Conservation (phyloP, 2,113 vertebrate species). For the Alouatta palliata region DNA sequence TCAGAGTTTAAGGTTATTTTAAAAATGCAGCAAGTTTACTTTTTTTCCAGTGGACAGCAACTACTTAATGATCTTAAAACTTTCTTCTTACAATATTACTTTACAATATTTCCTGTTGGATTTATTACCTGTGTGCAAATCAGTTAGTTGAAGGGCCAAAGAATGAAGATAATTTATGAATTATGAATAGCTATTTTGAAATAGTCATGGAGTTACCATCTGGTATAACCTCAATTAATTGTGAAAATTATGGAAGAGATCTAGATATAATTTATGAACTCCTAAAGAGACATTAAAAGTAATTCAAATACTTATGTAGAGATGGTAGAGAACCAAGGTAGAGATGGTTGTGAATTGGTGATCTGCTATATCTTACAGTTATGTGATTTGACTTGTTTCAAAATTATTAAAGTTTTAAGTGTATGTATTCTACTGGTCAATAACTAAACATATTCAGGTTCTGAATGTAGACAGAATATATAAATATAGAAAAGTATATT, state of each 20-base stretch:
- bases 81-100: background rate
- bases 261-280: conserved; percentile 9
- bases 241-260: background rate
- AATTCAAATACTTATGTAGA: conserved; percentile 4
- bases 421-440: conserved; percentile 7
- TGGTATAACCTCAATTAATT: conserved; percentile 17
- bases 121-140: background rate
- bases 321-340: conserved; percentile 16
- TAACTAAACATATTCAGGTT: conserved; percentile 17
- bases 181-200: conserved; percentile 32
- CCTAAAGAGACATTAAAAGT: background rate
- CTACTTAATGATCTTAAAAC: background rate
- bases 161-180: background rate
- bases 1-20: conserved; percentile 20
- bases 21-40: conserved; percentile 1
- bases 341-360: conserved; percentile 10
- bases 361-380: background rate
- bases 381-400: conserved; percentile 48
- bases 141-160: background rate
- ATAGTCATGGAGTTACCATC: background rate
- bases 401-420: conserved; percentile 48
- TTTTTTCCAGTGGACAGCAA: background rate
- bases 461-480: conserved; percentile 13
- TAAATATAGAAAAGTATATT: conserved; percentile 33
- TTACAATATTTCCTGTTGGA: background rate